Evolutionary conservation across 92 coral and sea anemone species (phyloP).

Genomic region (Actinernus sp.): DNA sequence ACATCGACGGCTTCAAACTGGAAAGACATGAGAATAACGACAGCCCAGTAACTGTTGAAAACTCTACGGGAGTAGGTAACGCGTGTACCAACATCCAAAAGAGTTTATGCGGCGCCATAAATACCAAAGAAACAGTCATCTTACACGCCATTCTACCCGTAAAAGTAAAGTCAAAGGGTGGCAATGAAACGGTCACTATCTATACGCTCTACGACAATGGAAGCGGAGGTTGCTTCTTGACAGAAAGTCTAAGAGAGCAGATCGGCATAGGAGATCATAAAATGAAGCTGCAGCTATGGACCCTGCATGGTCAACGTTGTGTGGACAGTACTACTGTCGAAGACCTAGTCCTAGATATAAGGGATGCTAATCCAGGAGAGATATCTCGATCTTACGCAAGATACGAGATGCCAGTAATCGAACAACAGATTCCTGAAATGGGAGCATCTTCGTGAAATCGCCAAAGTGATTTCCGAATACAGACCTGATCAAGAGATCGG

Average conservation of each 20-base stretch:
- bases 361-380: slow-evolving; percentile 15
- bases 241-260: slow-evolving; percentile 43
- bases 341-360: slow-evolving; percentile 22
- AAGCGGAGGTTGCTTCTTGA: slow-evolving; percentile 72
- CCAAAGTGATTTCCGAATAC: slow-evolving; percentile 48
- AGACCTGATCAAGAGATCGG: slow-evolving; percentile 61
- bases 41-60: neutral
- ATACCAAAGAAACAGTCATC: slow-evolving; percentile 4
- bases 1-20: no score
- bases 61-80: slow-evolving; percentile 2
- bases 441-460: slow-evolving; percentile 55
- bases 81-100: slow-evolving; percentile 1
- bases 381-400: slow-evolving; percentile 25
- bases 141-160: slow-evolving; percentile 68
- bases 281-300: slow-evolving; percentile 42
- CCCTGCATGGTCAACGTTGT: slow-evolving; percentile 57
- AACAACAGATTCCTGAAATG: slow-evolving; percentile 54
- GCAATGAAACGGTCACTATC: slow-evolving; percentile 19
- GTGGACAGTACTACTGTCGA: slow-evolving; percentile 24
- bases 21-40: neutral
- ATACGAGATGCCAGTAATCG: slow-evolving; percentile 39
- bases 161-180: slow-evolving; percentile 41
- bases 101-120: neutral
- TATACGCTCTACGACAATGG: slow-evolving; percentile 77
- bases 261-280: slow-evolving; percentile 22